Conservation (phyloP, 2,888 invertebrate species). For the Daptonema setosum region DNA sequence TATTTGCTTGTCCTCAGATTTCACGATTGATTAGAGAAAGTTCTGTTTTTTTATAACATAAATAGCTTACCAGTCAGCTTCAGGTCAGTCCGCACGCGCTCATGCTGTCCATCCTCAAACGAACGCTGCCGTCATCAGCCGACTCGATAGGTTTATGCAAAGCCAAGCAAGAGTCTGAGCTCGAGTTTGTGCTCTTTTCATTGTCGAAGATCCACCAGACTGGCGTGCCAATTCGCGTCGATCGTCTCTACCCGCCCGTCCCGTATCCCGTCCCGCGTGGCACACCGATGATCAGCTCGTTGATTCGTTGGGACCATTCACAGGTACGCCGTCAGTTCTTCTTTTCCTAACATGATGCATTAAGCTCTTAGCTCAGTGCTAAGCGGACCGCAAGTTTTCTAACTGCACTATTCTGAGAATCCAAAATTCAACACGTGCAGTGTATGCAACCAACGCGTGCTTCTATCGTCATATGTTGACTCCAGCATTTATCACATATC, state of each 20-base stretch:
- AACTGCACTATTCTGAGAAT: too few relatives aligned
- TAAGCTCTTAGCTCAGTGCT: too few relatives aligned
- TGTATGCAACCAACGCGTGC: too few relatives aligned
- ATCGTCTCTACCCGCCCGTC: slow-evolving; percentile 51
- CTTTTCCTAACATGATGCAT: too few relatives aligned
- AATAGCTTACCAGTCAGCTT: background rate
- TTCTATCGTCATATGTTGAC: too few relatives aligned
- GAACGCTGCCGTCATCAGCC: slow-evolving; percentile 51
- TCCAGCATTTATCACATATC: too few relatives aligned
- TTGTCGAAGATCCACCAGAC: slow-evolving; percentile 64
- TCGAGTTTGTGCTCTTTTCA: background rate
- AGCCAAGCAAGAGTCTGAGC: slow-evolving; percentile 1
- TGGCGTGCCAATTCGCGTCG: slow-evolving; percentile 52
- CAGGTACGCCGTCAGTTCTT: too few relatives aligned
- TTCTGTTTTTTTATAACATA: background rate
- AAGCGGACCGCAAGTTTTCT: too few relatives aligned
- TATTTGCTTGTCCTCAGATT: too few relatives aligned
- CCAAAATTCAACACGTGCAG: too few relatives aligned
- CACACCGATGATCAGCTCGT: slow-evolving; percentile 59
- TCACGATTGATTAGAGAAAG: too few relatives aligned
- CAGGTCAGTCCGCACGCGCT: slow-evolving; percentile 72
- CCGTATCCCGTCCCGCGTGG: slow-evolving; percentile 61
- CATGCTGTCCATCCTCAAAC: slow-evolving; percentile 71
- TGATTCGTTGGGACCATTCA: slow-evolving; percentile 74
- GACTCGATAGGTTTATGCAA: slow-evolving; percentile 67